Evolutionary conservation across 2,888 invertebrate species (phyloP).

Genomic region (Meta bourneti): DNA sequence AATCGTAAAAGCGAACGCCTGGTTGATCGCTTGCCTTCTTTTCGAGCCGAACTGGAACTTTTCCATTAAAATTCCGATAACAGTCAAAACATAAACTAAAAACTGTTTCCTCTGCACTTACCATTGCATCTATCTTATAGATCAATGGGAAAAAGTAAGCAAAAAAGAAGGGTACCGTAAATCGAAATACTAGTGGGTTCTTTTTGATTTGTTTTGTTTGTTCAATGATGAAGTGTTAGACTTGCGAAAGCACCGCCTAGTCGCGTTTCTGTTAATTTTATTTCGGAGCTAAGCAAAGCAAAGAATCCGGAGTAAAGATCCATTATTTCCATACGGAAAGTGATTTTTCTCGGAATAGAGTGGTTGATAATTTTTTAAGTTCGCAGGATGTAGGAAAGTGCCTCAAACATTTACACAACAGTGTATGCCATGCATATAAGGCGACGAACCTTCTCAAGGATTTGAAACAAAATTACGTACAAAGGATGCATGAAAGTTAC

Average conservation of each 20-base stretch:
- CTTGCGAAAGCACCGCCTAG: neutral
- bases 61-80: conserved; percentile 70
- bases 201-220: conserved; percentile 34
- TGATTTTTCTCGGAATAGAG: no score
- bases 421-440: no score
- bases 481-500: no score
- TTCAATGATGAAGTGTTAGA: conserved; percentile 45
- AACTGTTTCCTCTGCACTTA: conserved; percentile 45
- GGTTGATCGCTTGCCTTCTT: conserved; percentile 42
- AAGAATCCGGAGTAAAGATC: no score
- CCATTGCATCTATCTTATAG: conserved; percentile 29
- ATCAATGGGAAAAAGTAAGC: conserved; percentile 3
- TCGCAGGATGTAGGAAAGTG: no score
- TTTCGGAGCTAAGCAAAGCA: neutral
- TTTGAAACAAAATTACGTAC: no score
- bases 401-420: no score
- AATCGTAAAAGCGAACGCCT: conserved; percentile 51
- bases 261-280: conserved; percentile 15
- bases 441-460: no score
- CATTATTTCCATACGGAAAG: no score
- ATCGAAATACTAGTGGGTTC: conserved; percentile 38
- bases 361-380: no score
- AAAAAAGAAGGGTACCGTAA: conserved; percentile 28
- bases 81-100: conserved; percentile 65
- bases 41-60: conserved; percentile 32